These are phyloP conservation scores for Alauda arvensis DNA, from an alignment of 2,797 vertebrate genomes.

Conservation along the genomic window DNA sequence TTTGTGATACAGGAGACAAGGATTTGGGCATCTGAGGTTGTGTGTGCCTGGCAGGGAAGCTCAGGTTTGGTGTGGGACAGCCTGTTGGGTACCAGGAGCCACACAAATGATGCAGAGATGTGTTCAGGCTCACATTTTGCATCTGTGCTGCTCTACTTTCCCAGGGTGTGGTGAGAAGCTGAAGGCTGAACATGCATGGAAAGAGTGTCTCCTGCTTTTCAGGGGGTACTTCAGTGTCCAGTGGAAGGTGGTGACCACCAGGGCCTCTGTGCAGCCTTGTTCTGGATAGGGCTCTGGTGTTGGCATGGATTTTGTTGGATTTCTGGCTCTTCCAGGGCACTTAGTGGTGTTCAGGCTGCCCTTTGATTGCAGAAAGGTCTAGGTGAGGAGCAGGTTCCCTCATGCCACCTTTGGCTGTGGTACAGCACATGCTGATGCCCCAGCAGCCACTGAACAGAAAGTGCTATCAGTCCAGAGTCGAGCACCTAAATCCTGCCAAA, in stretches of 20 bases:
- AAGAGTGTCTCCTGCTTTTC: not conserved
- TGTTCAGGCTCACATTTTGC: rapidly evolving
- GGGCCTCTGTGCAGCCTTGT: not conserved
- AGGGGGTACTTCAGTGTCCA: not conserved
- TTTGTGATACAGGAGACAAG: rapidly evolving
- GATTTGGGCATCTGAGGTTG: not conserved
- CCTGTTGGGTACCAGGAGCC: not conserved
- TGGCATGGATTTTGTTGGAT: not conserved
- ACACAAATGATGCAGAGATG: rapidly evolving
- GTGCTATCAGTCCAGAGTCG: not conserved
- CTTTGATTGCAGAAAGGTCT: not conserved
- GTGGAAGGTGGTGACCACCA: not conserved
- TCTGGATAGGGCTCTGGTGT: not conserved
- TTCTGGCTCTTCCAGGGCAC: not conserved
- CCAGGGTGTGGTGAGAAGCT: not conserved
- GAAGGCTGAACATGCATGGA: not conserved
- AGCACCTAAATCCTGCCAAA: not conserved
- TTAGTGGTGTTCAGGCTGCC: rapidly evolving
- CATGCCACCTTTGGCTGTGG: rapidly evolving
- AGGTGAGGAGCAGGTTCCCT: not conserved
- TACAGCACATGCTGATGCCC: rapidly evolving
- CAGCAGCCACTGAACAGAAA: not conserved
- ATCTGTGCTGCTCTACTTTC: not conserved
- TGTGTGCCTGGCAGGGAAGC: not conserved
- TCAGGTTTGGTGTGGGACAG: not conserved